These are phyloP conservation scores for Hemiprocne comata DNA, from an alignment of 2,113 vertebrate species.

Conservation along the genomic window DNA sequence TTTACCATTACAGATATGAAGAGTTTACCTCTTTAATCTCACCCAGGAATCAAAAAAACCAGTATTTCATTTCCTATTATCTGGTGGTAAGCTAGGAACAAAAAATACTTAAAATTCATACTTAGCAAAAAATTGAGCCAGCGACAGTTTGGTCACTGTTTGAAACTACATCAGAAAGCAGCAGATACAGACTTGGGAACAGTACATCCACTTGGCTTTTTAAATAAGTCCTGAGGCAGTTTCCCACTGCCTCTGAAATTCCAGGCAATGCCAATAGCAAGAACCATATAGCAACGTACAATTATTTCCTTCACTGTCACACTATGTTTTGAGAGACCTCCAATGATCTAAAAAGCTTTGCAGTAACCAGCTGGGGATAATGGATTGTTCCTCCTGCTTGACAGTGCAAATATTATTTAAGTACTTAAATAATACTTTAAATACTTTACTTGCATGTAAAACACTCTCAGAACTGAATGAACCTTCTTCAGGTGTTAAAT, in stretches of 20 bases:
- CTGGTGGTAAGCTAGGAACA: neutral
- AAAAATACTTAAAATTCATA: neutral
- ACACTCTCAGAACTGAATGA: neutral
- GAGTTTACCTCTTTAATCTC: neutral
- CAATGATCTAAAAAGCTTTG: neutral
- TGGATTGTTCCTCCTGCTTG: neutral
- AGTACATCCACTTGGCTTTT: neutral
- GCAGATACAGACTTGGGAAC: neutral
- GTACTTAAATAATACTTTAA: too few species aligned
- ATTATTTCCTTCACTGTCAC: neutral
- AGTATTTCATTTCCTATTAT: neutral
- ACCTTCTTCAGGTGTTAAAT: neutral
- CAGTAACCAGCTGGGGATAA: neutral
- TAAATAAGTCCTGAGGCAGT: neutral
- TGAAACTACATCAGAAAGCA: neutral
- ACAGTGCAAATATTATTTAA: neutral
- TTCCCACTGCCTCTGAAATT: neutral
- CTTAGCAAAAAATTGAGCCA: neutral
- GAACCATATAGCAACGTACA: neutral
- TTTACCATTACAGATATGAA: neutral
- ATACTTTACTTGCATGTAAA: neutral
- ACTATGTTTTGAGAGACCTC: neutral
- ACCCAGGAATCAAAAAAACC: neutral
- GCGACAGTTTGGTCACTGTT: neutral
- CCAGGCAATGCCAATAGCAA: neutral